phyloP scores from a whole-genome alignment of 2,797 vertebrate species.

The Etheostoma perlongum region DNA sequence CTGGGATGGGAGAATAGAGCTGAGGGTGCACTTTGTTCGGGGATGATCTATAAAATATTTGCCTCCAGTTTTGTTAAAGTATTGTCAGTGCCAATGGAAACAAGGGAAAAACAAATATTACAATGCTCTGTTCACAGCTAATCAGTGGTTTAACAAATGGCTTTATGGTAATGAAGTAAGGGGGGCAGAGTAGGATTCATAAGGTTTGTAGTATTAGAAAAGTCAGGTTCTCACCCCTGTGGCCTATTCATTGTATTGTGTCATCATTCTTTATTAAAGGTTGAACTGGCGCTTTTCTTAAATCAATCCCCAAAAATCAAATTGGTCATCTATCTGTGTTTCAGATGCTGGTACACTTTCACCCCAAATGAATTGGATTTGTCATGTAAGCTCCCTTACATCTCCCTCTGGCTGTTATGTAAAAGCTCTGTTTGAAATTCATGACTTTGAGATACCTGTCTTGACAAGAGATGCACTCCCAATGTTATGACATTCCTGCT shows the following conservation, averaged over 20 bases:
- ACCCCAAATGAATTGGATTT: conserved; percentile 29
- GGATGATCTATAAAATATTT: conserved; percentile 47
- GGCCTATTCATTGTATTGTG: neutral
- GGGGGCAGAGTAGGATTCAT: conserved; percentile 14
- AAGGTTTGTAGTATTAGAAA: conserved; percentile 21
- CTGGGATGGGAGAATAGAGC: conserved; percentile 44
- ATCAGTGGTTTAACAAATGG: conserved; percentile 34
- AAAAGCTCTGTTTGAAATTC: conserved; percentile 47
- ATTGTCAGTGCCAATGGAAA: conserved; percentile 4
- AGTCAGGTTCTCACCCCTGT: conserved; percentile 26
- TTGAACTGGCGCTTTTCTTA: neutral
- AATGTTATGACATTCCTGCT: conserved; percentile 25
- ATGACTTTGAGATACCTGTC: conserved; percentile 34
- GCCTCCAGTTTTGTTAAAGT: conserved; percentile 26
- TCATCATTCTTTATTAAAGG: neutral
- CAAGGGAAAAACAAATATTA: neutral
- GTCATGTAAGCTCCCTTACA: conserved; percentile 39
- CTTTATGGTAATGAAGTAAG: conserved; percentile 33
- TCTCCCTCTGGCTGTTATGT: conserved; percentile 53
- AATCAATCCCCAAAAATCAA: conserved; percentile 16
- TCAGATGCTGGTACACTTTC: conserved; percentile 28
- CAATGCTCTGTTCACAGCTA: neutral
- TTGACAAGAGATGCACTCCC: conserved; percentile 9
- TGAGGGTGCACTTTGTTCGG: conserved; percentile 61
- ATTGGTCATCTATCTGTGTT: conserved; percentile 19